Evolutionary conservation across 2,797 vertebrate genomes (phyloP), one percentile per base, ranked within the genome.

Genomic region (Decapterus maruadsi): DNA sequence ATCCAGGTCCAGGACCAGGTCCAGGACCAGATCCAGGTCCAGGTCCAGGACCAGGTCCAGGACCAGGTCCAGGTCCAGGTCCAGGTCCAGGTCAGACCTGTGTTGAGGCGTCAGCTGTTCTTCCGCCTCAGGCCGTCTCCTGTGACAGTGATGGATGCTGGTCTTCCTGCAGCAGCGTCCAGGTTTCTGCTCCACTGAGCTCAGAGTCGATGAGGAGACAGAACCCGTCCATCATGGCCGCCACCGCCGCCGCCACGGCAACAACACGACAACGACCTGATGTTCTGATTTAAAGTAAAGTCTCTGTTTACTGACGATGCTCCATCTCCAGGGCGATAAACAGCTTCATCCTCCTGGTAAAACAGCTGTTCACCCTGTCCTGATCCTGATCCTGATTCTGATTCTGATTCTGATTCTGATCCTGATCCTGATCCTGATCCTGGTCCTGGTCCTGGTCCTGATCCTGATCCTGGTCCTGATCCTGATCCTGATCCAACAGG

Each of bases 121-220:
- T n/a, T 71, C 68, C 53, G n/a, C 67, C 64, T 73, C 72, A 12
- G 34, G 40, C 20, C 8, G 70, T 79, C 75, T 75, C 26, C 63
- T 9, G 45, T 57, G 72, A 72, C 83, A 73, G 67, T 84, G 88
- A 90, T 60, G 64, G 88, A 91, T 87, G 87, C 70, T 80, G 53
- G 56, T 83, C 85, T 74, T 84, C 67, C 67, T 3, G 29, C n/a
- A 40, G 68, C 82, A 43, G 82, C 77, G 66, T 71, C 22, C 1
- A 75, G 80, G 84, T 74, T 89, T 86, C 77, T 22, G 65, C 85
- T 56, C 48, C 70, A 36, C 61, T 87, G 87, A 80, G 31, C 65
- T 22, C 51, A 26, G 55, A 74, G 62, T 90, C 83, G 26, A 26
- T 40, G 45, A 38, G 59, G 36, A 67, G 87, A 90, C 87, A 85